Base-by-base conservation (phyloP, 1,140 invertebrate species). In the Bombus haemorrhoidalis region DNA sequence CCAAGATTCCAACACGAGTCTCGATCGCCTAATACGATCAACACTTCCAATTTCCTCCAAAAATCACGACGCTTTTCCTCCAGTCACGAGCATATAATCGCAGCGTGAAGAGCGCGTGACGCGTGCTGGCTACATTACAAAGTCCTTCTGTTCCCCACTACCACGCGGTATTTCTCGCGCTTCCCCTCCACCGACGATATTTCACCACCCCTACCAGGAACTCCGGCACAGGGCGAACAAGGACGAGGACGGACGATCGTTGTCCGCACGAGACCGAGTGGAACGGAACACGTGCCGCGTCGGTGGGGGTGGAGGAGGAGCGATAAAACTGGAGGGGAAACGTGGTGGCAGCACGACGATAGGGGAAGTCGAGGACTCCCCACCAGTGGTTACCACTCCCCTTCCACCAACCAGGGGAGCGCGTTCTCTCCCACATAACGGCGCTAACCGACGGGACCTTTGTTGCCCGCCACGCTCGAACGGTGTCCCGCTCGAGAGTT, bases 141-240 rank as follows among this genome's bases (percentile, higher is more conserved):
- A 87, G 86, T 83, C 89, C 79, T 90, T 90, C 82, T 91, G 90
- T 37, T 72, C 91, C 93, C 93, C 92, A 90, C 91, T 91, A 90
- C 90, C 89, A 88, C 25, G 22, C 18, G 39, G n/a, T 8, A 34
- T 84, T 81, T 72, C 89, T 83, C 86, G 86, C 47, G 53, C 53
- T 62, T 71, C 75, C 41, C 69, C 86, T 79, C 83, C 80, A 66
- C 37, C 32, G 57, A 5, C 57, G 39, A 74, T 25, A 32, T 41
- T 72, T 43, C 28, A 41, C 66, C 79, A 81, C 90, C 91, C 89
- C 88, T 82, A 81, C 80, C 78, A 25, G 43, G 43, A 47, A 66
- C 34, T 22, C 59, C 47, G 77, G 69, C 72, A 53, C 69, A 64
- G 64, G 68, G 64, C n/a, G 39, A 66, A 72, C 75, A 47, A 28